Percentiles rank a stretch among this genome's conserved stretches.
Evolutionary conservation across 2,113 vertebrate genomes (phyloP).

Genomic region (Plecturocebus donacophilus): DNA sequence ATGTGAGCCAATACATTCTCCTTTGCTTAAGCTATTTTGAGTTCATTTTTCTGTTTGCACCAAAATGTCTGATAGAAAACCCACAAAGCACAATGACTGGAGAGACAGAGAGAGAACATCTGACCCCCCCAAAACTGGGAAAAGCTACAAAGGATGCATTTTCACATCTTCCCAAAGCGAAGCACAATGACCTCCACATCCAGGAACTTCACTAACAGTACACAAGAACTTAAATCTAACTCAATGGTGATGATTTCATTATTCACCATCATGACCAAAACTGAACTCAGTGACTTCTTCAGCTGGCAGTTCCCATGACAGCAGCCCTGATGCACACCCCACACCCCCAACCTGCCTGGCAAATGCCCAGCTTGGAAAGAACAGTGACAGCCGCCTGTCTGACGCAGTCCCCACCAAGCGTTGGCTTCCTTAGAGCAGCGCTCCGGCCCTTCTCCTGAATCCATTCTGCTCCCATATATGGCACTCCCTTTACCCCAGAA

Average conservation of each 20-base stretch:
- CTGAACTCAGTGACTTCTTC: not conserved
- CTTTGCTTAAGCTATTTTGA: not conserved
- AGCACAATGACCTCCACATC: not conserved
- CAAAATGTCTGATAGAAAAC: not conserved
- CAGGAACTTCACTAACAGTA: conserved; percentile 25
- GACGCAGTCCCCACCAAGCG: not conserved
- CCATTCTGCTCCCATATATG: not conserved
- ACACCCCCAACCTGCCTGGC: no score
- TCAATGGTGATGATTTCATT: not conserved
- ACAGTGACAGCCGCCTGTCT: not conserved
- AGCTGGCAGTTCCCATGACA: not conserved
- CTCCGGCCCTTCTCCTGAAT: not conserved
- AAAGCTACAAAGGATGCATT: not conserved
- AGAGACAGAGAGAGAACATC: not conserved
- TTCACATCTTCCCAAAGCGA: conserved; percentile 21
- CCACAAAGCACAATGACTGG: not conserved
- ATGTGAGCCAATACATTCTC: not conserved
- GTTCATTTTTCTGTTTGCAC: not conserved
- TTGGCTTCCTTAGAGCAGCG: not conserved
- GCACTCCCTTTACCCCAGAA: not conserved
- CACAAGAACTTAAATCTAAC: not conserved
- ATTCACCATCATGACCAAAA: not conserved
- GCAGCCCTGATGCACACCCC: not conserved
- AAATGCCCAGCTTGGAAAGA: not conserved
- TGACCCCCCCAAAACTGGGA: not conserved